Base-by-base conservation (phyloP, 2,888 invertebrate genomes). In the Harpalus rubripes region DNA sequence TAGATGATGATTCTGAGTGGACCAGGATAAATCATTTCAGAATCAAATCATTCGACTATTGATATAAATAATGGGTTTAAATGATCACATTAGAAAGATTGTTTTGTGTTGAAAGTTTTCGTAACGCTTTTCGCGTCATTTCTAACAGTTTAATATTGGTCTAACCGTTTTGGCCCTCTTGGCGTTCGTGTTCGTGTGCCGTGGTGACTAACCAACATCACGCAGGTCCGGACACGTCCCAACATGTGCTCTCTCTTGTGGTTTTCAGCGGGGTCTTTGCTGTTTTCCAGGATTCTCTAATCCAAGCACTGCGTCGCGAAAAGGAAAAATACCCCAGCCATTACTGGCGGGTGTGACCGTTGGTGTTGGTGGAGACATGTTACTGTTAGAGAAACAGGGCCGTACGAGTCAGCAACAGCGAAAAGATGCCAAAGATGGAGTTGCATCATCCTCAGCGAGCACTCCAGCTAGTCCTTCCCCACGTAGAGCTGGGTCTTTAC, bases 251-350 rank as follows among this genome's bases (percentile, higher is more conserved):
- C 91, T 92, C 92, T 92, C 91, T 92, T 91, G 92, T 92, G 92
- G 92, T 92, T 93, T 94, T 93, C 94, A 96, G 95, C 95, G 96
- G 89, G 96, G 95, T 90, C 94, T 96, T 89, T 96, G 96, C 94
- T 96, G 96, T 93, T 96, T 96, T 94, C 95, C 96, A 94, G 95
- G 94, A 93, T 94, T 95, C 94, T 92, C 95, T 94, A 93, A 95
- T 94, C 93, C 94, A 94, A 93, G 95, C 94, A 92, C 94, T 94
- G 91, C 94, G 94, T 93, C 94, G 93, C 92, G 95, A 94, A 94
- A 95, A 93, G 94, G 94, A 93, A 94, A 94, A 94, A 92, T 95
- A 93, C 93, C 95, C 94, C 93, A 95, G 92, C 93, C 95, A 94
- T 90, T 95, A 94, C 91, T 95, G 94, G 94, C 93, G 93, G 91